Base-by-base conservation (phyloP, 2,888 invertebrate species). In the Lasius platythorax region DNA sequence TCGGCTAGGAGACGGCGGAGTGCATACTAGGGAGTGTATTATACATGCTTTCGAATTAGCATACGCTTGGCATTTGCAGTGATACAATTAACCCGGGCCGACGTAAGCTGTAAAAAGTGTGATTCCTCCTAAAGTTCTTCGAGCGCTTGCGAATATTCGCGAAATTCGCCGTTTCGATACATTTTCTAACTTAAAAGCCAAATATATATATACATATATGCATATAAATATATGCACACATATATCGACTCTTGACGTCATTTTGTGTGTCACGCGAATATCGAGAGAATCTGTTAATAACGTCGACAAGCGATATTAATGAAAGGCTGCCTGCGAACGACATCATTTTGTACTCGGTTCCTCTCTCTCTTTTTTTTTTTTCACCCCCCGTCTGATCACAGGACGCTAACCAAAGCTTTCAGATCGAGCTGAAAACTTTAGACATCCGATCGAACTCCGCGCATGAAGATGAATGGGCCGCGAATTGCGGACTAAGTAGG, bases 401-500 rank as follows among this genome's bases (percentile, higher is more conserved):
- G 78, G 40, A 79, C 72, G 79, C 43, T 81, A 73, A 61, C 73
- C 37, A 46, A 72, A 82, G 83, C 61, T 83, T 83, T 82, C 67
- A 33, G 64, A 58, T 58, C 75, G 67, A 83, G 86, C 79, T 83
- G 79, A 73, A 81, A 81, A 74, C 79, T 81, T 81, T 74, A 81
- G 79, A 74, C 79, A 76, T 79, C 67, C 83, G 82, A 88, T 89
- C 86, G 79, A 85, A 85, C 78, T 83, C 72, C 66, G 70, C 50
- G 82, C 88, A 89, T 73, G 87, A 91, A 92, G 91, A 91, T 87
- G 87, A 90, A 92, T 93, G 91, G 86, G 84, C 81, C 86, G 89
- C 88, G 89, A 92, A 92, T 91, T 90, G 89, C 89, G 82, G 85
- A 87, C 88, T 91, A 92, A 93, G 91, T 93, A 93, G 91, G 90